phyloP scores from a whole-genome alignment of 2,888 invertebrate species.

The Hypomecis punctinalis region DNA sequence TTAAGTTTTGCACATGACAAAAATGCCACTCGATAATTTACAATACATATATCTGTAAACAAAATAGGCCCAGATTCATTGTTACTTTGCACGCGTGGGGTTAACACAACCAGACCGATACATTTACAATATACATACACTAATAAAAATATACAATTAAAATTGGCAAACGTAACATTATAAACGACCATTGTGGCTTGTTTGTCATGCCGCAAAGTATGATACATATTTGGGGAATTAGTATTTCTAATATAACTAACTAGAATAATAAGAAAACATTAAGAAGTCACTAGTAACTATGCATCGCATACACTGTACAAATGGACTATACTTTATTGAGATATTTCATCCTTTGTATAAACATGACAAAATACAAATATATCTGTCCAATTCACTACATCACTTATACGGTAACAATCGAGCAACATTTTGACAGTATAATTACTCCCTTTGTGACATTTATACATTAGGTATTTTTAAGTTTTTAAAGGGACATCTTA shows the following conservation, averaged over 20 bases:
- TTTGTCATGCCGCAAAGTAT: slow-evolving; percentile 74
- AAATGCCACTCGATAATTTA: slow-evolving; percentile 61
- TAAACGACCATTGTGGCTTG: slow-evolving; percentile 62
- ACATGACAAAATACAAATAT: slow-evolving; percentile 84
- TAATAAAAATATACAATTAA: slow-evolving; percentile 52
- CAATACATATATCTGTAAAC: slow-evolving; percentile 59
- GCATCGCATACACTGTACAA: slow-evolving; percentile 80
- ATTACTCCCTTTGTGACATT: slow-evolving; percentile 81
- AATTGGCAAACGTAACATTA: slow-evolving; percentile 60
- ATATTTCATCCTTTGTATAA: slow-evolving; percentile 81
- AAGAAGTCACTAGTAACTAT: slow-evolving; percentile 76
- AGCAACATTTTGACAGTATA: slow-evolving; percentile 73
- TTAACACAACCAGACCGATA: slow-evolving; percentile 72
- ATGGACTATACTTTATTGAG: slow-evolving; percentile 82
- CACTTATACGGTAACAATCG: slow-evolving; percentile 82
- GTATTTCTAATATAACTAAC: slow-evolving; percentile 77
- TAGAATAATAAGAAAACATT: slow-evolving; percentile 73
- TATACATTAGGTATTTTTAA: slow-evolving; percentile 59
- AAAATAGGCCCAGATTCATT: slow-evolving; percentile 80
- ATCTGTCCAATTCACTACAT: slow-evolving; percentile 74
- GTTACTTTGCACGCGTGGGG: slow-evolving; percentile 71
- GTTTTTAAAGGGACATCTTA: slow-evolving; percentile 62
- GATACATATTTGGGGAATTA: slow-evolving; percentile 75
- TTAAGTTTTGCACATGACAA: slow-evolving; percentile 74
- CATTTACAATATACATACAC: slow-evolving; percentile 50